phyloP scores from a whole-genome alignment of 2,888 invertebrate species.

The Sphaerolaimus hirsutus region DNA sequence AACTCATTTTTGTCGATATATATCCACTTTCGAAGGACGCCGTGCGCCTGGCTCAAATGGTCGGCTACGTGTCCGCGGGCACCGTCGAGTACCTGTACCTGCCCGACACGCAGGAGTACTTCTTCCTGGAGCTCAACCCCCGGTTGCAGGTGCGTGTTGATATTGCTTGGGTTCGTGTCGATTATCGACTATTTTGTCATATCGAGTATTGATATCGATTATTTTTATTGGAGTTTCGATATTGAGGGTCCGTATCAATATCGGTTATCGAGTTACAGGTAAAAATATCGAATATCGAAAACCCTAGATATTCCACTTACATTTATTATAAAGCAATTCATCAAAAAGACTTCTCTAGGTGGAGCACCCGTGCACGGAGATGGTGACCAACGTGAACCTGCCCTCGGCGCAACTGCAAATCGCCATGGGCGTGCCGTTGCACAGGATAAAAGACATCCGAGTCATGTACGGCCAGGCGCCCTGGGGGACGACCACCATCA shows the following conservation, averaged over 20 bases:
- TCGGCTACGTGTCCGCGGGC: constrained; percentile 90
- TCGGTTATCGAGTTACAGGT: too few relatives aligned
- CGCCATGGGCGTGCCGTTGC: constrained; percentile 86
- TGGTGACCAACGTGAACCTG: constrained; percentile 91
- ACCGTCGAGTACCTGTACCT: constrained; percentile 84
- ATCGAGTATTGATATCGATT: too few relatives aligned
- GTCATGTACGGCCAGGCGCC: constrained; percentile 73
- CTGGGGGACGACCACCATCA: constrained; percentile 38
- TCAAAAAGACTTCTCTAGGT: too few relatives aligned
- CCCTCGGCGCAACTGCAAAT: constrained; percentile 93
- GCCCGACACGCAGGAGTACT: constrained; percentile 48
- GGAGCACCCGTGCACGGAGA: constrained; percentile 98
- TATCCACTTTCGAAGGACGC: constrained; percentile 44
- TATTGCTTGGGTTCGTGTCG: too few relatives aligned
- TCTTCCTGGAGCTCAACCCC: constrained; percentile 88
- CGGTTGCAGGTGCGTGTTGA: constrained; percentile 64
- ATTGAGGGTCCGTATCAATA: too few relatives aligned
- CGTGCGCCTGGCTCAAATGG: constrained; percentile 88
- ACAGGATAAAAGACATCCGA: constrained; percentile 81
- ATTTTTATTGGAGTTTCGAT: too few relatives aligned
- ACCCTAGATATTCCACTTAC: too few relatives aligned
- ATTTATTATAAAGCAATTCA: too few relatives aligned
- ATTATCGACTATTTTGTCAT: too few relatives aligned
- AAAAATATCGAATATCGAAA: too few relatives aligned
- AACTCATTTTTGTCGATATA: background rate